These are phyloP conservation scores for Coryphaenoides rupestris DNA, from an alignment of 2,113 vertebrate genomes.

Conservation along the genomic window DNA sequence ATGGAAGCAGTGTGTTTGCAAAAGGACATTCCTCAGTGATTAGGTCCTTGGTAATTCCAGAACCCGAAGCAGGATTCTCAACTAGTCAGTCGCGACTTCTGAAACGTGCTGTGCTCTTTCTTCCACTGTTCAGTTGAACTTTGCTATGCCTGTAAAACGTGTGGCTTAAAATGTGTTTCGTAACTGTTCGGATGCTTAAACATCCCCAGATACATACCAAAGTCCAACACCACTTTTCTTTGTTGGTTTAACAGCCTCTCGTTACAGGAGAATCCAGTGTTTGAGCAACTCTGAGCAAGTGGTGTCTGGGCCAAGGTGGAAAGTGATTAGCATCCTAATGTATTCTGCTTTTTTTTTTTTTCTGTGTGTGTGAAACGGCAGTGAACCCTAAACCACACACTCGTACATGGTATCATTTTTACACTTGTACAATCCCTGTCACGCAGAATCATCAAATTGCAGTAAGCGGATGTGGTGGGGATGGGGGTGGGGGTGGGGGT, in stretches of 20 bases:
- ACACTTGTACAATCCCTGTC: background rate
- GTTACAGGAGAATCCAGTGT: background rate
- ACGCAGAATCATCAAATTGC: background rate
- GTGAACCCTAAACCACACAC: background rate
- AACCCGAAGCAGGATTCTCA: constrained; percentile 14
- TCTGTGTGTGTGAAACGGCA: too few species aligned
- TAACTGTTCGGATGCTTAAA: background rate
- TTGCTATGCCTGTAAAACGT: background rate
- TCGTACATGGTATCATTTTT: background rate
- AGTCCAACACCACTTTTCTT: background rate
- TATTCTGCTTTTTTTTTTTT: constrained; percentile 1
- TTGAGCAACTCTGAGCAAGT: background rate
- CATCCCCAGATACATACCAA: background rate
- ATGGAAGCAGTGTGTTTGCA: constrained; percentile 59
- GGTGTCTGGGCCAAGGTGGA: background rate
- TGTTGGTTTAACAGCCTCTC: background rate
- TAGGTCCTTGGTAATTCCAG: constrained; percentile 52
- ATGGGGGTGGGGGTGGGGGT: background rate
- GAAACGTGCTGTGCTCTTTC: constrained; percentile 10
- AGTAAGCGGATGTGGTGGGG: background rate
- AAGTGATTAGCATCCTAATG: constrained; percentile 5
- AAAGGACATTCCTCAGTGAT: constrained; percentile 67
- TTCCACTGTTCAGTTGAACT: background rate
- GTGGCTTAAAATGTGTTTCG: background rate
- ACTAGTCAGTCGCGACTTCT: too few species aligned